Base-by-base conservation (phyloP, 2,113 vertebrate genomes). In the Corapipo altera region DNA sequence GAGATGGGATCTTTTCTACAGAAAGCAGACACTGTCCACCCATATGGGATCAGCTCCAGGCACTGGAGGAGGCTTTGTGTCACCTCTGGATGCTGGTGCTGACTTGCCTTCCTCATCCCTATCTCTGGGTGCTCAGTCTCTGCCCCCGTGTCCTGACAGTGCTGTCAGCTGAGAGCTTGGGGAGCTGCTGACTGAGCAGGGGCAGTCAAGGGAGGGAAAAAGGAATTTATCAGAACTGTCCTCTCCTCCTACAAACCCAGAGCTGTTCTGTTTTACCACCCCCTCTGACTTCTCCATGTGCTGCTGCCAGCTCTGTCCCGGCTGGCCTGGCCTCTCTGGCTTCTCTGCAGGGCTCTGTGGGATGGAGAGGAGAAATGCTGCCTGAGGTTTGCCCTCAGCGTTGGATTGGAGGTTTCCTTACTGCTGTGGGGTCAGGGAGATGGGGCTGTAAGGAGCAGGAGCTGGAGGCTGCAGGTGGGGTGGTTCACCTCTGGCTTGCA, bases 261-360 rank as follows among this genome's bases (percentile, higher is more conserved):
- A 15, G 41, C 57, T 35, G 20, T 15, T 84, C 26, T 92, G 21
- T 61, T 95, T 70, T 82, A 70, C 81, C 89, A 61, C 22, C 70
- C 2, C 39, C 1, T 2, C 54, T 88, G 83, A 72, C 49, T 82
- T 30, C 58, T 49, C 64, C 22, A 22, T 5, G 3, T 85, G 51
- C 79, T 77, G 75, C 79, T 83, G 78, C 86, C 76, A 86, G 64
- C 64, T 66, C 59, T 71, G 69, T 59, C 89, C 49, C 69, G 64
- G 71, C 59, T 71, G 69, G 64, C 89, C 49, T 61, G 55, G 21
- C 30, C 35, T 87, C 27, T 81, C 65, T 84, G 91, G 21, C 57
- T 88, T 33, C 70, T 83, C 18, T 37, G 43, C 4, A 0, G 0
- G 0, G 54, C 51, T 87, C 14, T 66, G n/a, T 0, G 0, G 78